A percentile compares a stretch with the other conserved stretches of the same genome.
phyloP scores from a whole-genome alignment of 1,140 invertebrate genomes.

The Teleogryllus occipitalis region DNA sequence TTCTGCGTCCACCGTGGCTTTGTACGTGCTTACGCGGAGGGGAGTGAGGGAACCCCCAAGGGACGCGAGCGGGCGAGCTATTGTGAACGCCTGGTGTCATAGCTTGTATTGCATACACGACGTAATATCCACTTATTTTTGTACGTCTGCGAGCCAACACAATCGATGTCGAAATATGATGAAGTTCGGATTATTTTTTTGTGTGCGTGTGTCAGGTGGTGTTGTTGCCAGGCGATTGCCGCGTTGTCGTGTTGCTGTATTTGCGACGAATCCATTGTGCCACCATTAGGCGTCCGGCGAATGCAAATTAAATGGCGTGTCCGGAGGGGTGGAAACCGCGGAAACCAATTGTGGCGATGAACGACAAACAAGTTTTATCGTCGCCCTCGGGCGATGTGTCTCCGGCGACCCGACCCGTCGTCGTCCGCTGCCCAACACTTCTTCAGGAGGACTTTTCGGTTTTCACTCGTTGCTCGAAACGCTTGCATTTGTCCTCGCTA shows the following conservation, averaged over 20 bases:
- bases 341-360: background rate
- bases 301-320: background rate
- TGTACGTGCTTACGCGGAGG: too few relatives aligned
- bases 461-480: too few relatives aligned
- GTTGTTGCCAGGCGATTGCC: background rate
- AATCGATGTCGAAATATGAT: constrained; percentile 1
- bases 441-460: too few relatives aligned
- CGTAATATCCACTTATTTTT: background rate
- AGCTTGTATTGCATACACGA: background rate
- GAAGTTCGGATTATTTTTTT: background rate
- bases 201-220: too few relatives aligned
- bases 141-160: background rate
- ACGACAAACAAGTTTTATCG: background rate
- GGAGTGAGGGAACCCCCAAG: background rate
- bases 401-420: too few relatives aligned
- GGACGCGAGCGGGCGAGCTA: background rate
- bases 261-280: background rate
- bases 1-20: too few relatives aligned
- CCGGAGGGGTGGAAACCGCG: background rate
- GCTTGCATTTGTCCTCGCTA: too few relatives aligned
- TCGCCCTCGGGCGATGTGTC: background rate
- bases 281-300: background rate
- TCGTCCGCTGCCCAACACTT: too few relatives aligned
- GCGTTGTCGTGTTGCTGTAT: background rate
- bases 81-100: background rate